These are phyloP conservation scores for Antigone vipio DNA, from an alignment of 2,113 vertebrate species.

Conservation along the genomic window DNA sequence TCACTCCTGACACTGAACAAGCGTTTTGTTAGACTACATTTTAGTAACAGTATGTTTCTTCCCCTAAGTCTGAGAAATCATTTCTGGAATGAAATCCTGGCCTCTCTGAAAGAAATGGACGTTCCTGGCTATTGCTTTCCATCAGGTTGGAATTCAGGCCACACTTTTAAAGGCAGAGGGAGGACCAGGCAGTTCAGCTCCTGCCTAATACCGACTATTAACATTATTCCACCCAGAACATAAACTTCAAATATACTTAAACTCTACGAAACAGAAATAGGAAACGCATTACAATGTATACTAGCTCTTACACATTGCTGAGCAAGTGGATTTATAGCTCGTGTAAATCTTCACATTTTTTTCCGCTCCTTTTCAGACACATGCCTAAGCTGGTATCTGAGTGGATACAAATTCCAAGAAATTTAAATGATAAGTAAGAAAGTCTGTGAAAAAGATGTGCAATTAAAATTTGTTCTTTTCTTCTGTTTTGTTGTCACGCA, in stretches of 20 bases:
- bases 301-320: neutral
- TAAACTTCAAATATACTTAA: neutral
- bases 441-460: neutral
- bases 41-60: neutral
- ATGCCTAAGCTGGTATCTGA: neutral
- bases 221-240: neutral
- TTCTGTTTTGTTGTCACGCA: neutral
- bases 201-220: neutral
- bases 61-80: neutral
- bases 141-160: neutral
- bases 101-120: neutral
- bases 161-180: neutral
- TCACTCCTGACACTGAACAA: neutral
- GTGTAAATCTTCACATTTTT: neutral
- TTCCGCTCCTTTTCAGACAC: neutral
- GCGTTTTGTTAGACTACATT: neutral
- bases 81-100: neutral
- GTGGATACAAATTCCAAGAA: neutral
- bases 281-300: neutral
- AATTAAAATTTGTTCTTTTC: conserved; percentile 23
- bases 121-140: neutral
- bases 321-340: conserved; percentile 6
- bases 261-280: neutral
- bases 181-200: neutral
- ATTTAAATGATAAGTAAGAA: neutral